Base-by-base conservation (phyloP, 2,888 invertebrate species). In the Eilema sororculum region DNA sequence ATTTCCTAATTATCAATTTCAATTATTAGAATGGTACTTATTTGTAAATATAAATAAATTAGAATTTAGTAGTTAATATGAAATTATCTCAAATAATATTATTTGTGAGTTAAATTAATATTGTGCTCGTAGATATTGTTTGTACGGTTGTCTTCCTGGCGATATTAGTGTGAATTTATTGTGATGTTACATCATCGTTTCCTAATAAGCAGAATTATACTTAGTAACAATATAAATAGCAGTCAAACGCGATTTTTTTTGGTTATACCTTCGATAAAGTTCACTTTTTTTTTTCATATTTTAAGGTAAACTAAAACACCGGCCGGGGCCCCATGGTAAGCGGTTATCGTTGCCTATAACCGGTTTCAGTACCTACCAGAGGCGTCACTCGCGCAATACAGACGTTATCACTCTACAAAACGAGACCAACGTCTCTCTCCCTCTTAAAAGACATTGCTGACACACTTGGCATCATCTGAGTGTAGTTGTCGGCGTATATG, bases 91-190 rank as follows among this genome's bases (percentile, higher is more conserved):
- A 74, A 74, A 72, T 68, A 65, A 79, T 72, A 74, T 72, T 24
- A 56, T 78, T 78, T 62, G 37, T 71, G 73, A 64, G 71, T 69
- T 28, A 71, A 75, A 58, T 72, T 58, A 33, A 60, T 71, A 68
- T 62, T 68, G 67, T 80, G 68, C 72, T 72, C 65, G 66, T 79
- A 76, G 78, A 78, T 79, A 80, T 76, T 79, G 74, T 65, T 65
- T 74, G 64, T 72, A 63, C 75, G 68, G 61, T 76, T 68, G 80
- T 85, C 77, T 80, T 84, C 82, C 82, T 76, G 72, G 69, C 76
- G 83, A 86, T 85, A 86, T 84, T 85, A 81, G 68, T 64, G 71
- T 74, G 66, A 78, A 73, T 76, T 74, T 68, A 71, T 75, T 66
- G 30, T 75, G 66, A 46, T 74, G 73, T 59, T 65, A 71, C 57